phyloP scores from a whole-genome alignment of 2,888 invertebrate genomes.

The Podotricha telesiphe region DNA sequence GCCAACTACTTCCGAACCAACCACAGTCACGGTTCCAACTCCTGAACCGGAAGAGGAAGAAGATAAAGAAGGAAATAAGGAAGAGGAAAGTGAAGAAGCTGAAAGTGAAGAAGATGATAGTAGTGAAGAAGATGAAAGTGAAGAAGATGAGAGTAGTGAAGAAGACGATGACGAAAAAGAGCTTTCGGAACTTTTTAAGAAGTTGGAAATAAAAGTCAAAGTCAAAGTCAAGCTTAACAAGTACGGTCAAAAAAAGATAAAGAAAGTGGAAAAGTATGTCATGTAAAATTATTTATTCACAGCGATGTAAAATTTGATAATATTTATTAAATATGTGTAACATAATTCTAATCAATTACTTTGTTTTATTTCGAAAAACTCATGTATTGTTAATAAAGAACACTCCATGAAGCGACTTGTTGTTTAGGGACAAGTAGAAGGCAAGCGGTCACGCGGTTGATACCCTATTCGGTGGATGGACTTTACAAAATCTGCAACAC shows the following conservation, averaged over 20 bases:
- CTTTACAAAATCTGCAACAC: no score
- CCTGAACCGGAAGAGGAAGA: constrained; percentile 46
- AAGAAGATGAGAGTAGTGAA: background rate
- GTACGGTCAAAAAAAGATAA: constrained; percentile 53
- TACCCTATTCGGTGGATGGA: no score
- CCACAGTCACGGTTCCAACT: constrained; percentile 32
- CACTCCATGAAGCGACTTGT: no score
- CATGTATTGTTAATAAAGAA: no score
- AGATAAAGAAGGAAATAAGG: constrained; percentile 44
- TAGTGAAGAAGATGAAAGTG: constrained; percentile 45
- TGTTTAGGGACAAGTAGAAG: no score
- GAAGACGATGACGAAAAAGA: constrained; percentile 56
- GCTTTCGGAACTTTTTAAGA: constrained; percentile 62
- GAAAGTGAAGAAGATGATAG: no score
- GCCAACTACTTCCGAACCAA: background rate
- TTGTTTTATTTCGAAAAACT: background rate
- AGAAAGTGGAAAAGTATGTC: constrained; percentile 36
- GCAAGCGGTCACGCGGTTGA: no score
- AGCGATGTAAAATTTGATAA: background rate
- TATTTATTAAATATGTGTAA: background rate
- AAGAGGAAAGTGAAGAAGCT: constrained; percentile 50
- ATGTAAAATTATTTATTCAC: background rate
- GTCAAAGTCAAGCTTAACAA: constrained; percentile 70
- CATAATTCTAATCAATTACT: background rate
- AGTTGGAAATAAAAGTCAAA: constrained; percentile 68